Conservation (phyloP, 1,140 invertebrate genomes). For the Bombus superbus region DNA sequence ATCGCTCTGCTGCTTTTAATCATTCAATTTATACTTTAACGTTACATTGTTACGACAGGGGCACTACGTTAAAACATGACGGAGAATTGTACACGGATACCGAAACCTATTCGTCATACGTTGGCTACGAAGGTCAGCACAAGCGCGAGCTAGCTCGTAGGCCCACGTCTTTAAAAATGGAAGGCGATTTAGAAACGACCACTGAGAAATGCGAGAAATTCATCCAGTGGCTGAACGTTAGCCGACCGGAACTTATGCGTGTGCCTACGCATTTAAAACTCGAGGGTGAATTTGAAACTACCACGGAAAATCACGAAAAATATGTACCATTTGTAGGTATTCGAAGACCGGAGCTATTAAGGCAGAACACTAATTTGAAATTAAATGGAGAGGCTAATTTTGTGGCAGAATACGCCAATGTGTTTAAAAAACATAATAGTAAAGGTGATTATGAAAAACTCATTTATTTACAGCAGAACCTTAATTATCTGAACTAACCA, state of each 20-base stretch:
- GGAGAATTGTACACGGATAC: slow-evolving; percentile 75
- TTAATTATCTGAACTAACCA: neutral
- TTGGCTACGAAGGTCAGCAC: slow-evolving; percentile 77
- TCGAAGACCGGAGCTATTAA: slow-evolving; percentile 77
- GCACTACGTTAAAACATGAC: slow-evolving; percentile 64
- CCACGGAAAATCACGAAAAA: slow-evolving; percentile 83
- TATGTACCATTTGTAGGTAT: slow-evolving; percentile 80
- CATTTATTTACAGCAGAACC: neutral
- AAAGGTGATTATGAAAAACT: slow-evolving; percentile 65
- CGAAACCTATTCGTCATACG: slow-evolving; percentile 75
- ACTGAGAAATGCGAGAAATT: slow-evolving; percentile 84
- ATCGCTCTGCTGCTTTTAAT: neutral
- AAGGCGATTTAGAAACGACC: slow-evolving; percentile 81
- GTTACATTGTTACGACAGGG: slow-evolving; percentile 44
- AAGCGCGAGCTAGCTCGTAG: slow-evolving; percentile 79
- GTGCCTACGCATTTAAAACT: slow-evolving; percentile 81
- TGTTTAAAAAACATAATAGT: slow-evolving; percentile 73
- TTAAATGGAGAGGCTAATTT: slow-evolving; percentile 79
- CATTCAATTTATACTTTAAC: neutral
- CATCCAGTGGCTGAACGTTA: slow-evolving; percentile 81
- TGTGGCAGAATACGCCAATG: slow-evolving; percentile 79
- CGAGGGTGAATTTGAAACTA: slow-evolving; percentile 81
- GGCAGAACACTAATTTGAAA: slow-evolving; percentile 77
- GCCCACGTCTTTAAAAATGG: slow-evolving; percentile 82
- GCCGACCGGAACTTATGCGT: slow-evolving; percentile 78